Percentiles rank a stretch among this genome's conserved stretches.
These are phyloP conservation scores for Poeciliopsis infans DNA, from an alignment of 2,797 vertebrate genomes.

Conservation along the genomic window DNA sequence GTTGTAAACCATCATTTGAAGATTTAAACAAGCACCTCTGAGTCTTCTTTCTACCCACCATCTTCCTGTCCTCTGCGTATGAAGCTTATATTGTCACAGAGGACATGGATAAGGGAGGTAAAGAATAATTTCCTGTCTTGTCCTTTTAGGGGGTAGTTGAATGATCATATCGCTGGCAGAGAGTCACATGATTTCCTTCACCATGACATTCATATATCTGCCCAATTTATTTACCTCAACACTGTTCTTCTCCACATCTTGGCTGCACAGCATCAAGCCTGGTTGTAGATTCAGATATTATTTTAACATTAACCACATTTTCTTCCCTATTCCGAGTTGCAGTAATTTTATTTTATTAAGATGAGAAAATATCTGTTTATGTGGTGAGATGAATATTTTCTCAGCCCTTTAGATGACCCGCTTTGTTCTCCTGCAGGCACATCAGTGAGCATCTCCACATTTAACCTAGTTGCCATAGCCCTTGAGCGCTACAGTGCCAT, in stretches of 20 bases:
- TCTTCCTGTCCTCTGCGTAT: conserved; percentile 11
- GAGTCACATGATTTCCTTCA: conserved; percentile 68
- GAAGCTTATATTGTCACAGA: conserved; percentile 23
- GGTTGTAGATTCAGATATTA: conserved; percentile 46
- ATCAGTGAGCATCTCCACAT: conserved; percentile 95
- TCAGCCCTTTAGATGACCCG: conserved; percentile 9
- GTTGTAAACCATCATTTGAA: neutral
- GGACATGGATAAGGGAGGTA: conserved; percentile 59
- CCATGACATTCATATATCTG: conserved; percentile 42
- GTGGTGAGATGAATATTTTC: neutral
- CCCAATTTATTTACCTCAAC: conserved; percentile 16
- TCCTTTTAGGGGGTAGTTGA: conserved; percentile 43
- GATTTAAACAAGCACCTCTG: conserved; percentile 9
- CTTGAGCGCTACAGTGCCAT: conserved; percentile 97
- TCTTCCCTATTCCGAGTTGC: conserved; percentile 19
- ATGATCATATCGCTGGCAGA: conserved; percentile 63
- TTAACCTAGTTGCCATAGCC: conserved; percentile 95
- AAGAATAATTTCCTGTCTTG: conserved; percentile 76
- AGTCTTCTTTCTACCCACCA: conserved; percentile 15
- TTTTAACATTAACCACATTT: conserved; percentile 23
- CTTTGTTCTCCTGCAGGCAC: conserved; percentile 81
- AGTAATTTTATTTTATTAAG: conserved; percentile 31
- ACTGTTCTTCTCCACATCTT: conserved; percentile 39
- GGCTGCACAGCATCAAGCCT: conserved; percentile 26
- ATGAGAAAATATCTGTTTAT: conserved; percentile 12